A percentile compares a stretch with the other conserved stretches of the same genome.
These are phyloP conservation scores for Mimumesa dahlbomi DNA, from an alignment of 2,888 invertebrate species.

Conservation along the genomic window DNA sequence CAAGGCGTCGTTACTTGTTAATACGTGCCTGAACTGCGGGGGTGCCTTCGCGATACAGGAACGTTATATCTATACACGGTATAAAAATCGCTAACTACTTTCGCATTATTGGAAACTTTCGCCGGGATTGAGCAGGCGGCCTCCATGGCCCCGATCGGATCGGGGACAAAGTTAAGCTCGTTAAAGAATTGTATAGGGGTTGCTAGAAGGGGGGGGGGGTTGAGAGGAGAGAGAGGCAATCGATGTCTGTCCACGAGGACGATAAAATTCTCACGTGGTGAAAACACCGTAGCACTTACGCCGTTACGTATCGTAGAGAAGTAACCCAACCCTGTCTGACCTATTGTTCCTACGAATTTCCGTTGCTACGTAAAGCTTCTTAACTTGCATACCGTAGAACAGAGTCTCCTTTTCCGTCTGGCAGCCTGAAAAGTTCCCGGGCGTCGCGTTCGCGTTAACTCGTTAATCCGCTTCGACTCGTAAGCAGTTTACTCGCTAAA, in stretches of 20 bases:
- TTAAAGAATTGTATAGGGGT: constrained; percentile 67
- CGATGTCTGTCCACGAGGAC: constrained; percentile 55
- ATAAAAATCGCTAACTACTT: constrained; percentile 69
- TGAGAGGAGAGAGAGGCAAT: too few species aligned
- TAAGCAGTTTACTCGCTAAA: constrained; percentile 51
- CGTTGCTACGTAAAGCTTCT: constrained; percentile 49
- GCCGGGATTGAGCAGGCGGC: constrained; percentile 42
- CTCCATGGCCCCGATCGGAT: constrained; percentile 32
- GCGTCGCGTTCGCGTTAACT: constrained; percentile 44
- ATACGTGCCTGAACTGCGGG: constrained; percentile 41
- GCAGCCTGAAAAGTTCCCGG: constrained; percentile 28
- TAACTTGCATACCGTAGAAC: constrained; percentile 37
- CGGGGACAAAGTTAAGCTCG: constrained; percentile 67
- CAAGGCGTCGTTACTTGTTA: constrained; percentile 34
- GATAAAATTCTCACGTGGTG: constrained; percentile 65
- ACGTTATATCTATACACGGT: constrained; percentile 33
- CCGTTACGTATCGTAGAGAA: constrained; percentile 23
- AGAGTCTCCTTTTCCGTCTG: constrained; percentile 16
- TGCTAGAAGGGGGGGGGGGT: too few species aligned
- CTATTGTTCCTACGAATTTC: constrained; percentile 12
- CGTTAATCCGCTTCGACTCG: constrained; percentile 56
- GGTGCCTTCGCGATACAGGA: constrained; percentile 10
- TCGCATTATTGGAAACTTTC: constrained; percentile 69
- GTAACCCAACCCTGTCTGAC: constrained; percentile 13
- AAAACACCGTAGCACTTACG: constrained; percentile 46